These are phyloP conservation scores for Agrilus mali DNA, from an alignment of 2,888 invertebrate species.

Conservation along the genomic window DNA sequence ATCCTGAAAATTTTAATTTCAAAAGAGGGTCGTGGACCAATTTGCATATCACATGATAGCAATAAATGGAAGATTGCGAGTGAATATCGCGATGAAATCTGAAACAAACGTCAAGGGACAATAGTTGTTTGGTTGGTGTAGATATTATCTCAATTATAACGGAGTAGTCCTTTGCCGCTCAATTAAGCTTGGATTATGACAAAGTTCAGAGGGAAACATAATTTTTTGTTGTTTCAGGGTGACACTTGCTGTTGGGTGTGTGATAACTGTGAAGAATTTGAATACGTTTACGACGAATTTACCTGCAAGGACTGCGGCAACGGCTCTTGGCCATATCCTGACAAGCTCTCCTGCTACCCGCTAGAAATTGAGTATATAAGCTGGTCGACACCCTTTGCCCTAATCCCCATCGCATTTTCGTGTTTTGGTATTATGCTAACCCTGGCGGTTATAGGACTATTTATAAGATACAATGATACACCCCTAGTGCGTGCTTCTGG, in stretches of 20 bases:
- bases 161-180: background rate
- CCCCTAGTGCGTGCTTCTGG: slow-evolving; percentile 51
- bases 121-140: slow-evolving; percentile 4
- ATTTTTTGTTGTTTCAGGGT: slow-evolving; percentile 29
- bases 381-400: slow-evolving; percentile 52
- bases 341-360: slow-evolving; percentile 48
- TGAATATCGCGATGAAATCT: too few relatives aligned
- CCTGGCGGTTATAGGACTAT: slow-evolving; percentile 44
- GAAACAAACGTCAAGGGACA: slow-evolving; percentile 2
- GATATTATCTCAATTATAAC: slow-evolving; percentile 1
- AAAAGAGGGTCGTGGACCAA: too few relatives aligned
- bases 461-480: slow-evolving; percentile 51
- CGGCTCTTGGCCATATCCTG: slow-evolving; percentile 47
- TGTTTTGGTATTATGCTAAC: slow-evolving; percentile 49
- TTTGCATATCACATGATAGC: too few relatives aligned
- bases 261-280: slow-evolving; percentile 54
- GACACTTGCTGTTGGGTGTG: slow-evolving; percentile 71
- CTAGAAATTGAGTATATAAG: slow-evolving; percentile 49
- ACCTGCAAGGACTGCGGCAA: slow-evolving; percentile 52
- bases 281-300: slow-evolving; percentile 51
- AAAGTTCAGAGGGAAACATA: background rate
- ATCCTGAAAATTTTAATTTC: too few relatives aligned
- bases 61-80: too few relatives aligned
- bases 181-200: background rate
- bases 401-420: slow-evolving; percentile 49